A percentile compares a stretch with the other conserved stretches of the same genome.
These are phyloP conservation scores for Pachycephala philippinensis DNA, from an alignment of 2,113 vertebrate species.

Conservation along the genomic window DNA sequence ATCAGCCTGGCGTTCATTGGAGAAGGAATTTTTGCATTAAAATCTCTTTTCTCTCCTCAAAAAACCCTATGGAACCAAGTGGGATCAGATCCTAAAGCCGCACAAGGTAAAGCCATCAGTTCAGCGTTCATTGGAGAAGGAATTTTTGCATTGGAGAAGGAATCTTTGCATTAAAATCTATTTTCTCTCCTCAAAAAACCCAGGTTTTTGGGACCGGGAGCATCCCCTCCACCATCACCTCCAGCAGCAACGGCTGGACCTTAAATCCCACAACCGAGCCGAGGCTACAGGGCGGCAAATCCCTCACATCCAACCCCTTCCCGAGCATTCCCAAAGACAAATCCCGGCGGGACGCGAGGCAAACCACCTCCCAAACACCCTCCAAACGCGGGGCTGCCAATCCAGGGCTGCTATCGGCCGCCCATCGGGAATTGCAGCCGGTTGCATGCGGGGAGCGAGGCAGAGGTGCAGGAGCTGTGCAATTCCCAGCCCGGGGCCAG, in stretches of 20 bases:
- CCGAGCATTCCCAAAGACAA: accelerated
- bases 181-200: not conserved
- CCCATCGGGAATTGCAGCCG: not conserved
- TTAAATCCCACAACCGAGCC: accelerated
- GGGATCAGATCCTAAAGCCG: too few relatives aligned
- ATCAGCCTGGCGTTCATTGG: too few relatives aligned
- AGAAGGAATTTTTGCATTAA: too few relatives aligned
- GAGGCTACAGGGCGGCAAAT: accelerated
- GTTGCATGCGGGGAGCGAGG: not conserved
- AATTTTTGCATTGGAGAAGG: not conserved
- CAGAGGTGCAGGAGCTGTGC: not conserved
- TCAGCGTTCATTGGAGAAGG: not conserved
- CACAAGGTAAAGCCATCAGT: too few relatives aligned
- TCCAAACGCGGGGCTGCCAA: accelerated
- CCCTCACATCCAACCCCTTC: not conserved
- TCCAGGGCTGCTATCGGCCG: not conserved
- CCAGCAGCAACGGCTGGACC: accelerated
- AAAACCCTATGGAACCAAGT: too few relatives aligned
- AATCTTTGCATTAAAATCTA: not conserved
- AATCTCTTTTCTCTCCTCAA: too few relatives aligned
- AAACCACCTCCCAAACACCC: accelerated
- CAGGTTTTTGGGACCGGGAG: not conserved
- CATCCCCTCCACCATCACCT: not conserved
- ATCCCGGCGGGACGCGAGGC: accelerated
- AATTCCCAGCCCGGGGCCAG: not conserved